phyloP scores from a whole-genome alignment of 1,140 invertebrate species.

The Callitettix versicolor region DNA sequence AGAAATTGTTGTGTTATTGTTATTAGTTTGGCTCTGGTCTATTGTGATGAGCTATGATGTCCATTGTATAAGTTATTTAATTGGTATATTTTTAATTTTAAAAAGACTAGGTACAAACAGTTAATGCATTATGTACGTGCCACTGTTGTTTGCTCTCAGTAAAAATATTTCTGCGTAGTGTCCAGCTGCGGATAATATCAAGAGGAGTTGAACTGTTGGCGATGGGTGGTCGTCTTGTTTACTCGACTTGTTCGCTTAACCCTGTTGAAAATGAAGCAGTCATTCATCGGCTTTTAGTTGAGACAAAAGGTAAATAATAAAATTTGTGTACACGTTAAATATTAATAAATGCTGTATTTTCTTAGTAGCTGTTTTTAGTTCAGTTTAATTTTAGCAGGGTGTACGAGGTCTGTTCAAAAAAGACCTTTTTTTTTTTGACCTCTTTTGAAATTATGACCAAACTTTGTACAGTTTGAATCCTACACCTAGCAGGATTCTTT shows the following conservation, averaged over 20 bases:
- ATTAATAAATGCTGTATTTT: neutral
- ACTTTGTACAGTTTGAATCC: too few relatives aligned
- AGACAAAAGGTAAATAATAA: constrained; percentile 46
- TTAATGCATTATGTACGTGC: too few relatives aligned
- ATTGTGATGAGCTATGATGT: too few relatives aligned
- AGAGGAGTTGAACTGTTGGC: constrained; percentile 82
- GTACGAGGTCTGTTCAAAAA: neutral
- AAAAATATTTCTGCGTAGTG: constrained; percentile 52
- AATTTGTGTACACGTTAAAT: neutral
- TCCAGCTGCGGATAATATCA: constrained; percentile 80
- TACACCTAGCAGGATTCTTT: too few relatives aligned
- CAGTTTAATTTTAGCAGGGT: neutral
- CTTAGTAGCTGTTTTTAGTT: neutral
- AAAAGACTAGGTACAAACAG: too few relatives aligned
- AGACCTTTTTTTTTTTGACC: too few relatives aligned
- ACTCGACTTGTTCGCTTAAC: constrained; percentile 98
- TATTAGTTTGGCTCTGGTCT: too few relatives aligned
- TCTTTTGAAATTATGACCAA: too few relatives aligned
- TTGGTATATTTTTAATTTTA: too few relatives aligned
- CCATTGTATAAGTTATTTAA: too few relatives aligned
- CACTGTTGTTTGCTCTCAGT: too few relatives aligned
- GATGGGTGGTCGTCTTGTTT: constrained; percentile 84
- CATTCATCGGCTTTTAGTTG: constrained; percentile 67
- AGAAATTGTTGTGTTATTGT: too few relatives aligned
- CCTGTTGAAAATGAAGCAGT: constrained; percentile 97